These are phyloP conservation scores for Apamea epomidion DNA, from an alignment of 2,888 invertebrate species.

Conservation along the genomic window DNA sequence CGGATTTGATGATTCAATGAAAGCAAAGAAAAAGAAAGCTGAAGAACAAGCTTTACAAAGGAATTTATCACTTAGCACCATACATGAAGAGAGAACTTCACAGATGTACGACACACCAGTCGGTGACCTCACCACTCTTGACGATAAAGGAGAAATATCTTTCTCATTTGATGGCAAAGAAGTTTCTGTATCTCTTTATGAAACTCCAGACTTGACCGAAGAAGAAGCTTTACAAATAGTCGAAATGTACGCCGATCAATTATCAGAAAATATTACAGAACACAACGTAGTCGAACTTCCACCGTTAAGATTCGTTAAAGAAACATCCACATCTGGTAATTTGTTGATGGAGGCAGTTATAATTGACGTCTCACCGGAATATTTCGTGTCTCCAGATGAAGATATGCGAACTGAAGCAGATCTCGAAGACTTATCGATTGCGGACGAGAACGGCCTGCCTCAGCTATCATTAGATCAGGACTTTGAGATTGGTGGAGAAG, in stretches of 20 bases:
- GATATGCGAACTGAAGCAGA: constrained; percentile 96
- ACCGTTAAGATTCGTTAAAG: constrained; percentile 96
- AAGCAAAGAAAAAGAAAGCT: constrained; percentile 88
- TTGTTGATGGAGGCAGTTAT: constrained; percentile 97
- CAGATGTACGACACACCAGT: constrained; percentile 96
- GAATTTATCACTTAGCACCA: constrained; percentile 96
- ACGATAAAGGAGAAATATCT: constrained; percentile 96
- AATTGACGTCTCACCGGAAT: constrained; percentile 96
- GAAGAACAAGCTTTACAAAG: constrained; percentile 91
- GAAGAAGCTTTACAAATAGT: constrained; percentile 97
- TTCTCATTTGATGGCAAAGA: constrained; percentile 98
- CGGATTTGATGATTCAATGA: constrained; percentile 95
- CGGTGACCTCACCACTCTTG: constrained; percentile 94
- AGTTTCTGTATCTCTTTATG: constrained; percentile 97
- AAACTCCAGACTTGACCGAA: constrained; percentile 97
- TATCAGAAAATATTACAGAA: constrained; percentile 96
- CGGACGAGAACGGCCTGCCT: constrained; percentile 92
- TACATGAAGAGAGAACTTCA: constrained; percentile 97
- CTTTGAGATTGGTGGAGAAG: constrained; percentile 88
- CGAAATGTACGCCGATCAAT: constrained; percentile 98
- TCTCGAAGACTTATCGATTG: constrained; percentile 95
- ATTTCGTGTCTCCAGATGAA: constrained; percentile 94
- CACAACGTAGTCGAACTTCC: constrained; percentile 96
- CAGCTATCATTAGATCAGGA: constrained; percentile 89
- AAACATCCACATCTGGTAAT: constrained; percentile 96